Evolutionary conservation across 2,888 invertebrate species (phyloP).

Genomic region (Trachelus troglodyta): DNA sequence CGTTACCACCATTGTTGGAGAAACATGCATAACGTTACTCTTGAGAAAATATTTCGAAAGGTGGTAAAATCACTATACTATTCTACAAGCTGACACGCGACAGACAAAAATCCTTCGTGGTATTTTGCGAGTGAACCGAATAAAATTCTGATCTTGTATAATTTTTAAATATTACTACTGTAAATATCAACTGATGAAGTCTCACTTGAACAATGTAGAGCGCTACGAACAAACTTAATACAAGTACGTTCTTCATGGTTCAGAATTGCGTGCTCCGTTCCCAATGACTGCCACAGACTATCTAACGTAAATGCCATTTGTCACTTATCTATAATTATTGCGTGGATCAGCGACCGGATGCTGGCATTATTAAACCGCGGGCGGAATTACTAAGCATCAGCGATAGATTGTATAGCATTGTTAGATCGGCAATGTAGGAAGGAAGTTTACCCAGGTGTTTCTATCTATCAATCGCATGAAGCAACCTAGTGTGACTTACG

Average conservation of each 20-base stretch:
- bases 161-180: neutral
- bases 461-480: neutral
- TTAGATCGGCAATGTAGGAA: neutral
- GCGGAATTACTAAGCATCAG: slow-evolving; percentile 45
- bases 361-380: slow-evolving; percentile 41
- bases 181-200: neutral
- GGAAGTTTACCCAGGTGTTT: neutral
- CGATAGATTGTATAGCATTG: slow-evolving; percentile 40
- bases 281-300: neutral
- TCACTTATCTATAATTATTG: slow-evolving; percentile 47
- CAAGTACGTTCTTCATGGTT: neutral
- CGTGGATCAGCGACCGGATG: slow-evolving; percentile 42
- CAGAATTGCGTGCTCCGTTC: neutral
- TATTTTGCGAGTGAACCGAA: neutral
- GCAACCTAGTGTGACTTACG: neutral
- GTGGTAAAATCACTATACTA: neutral
- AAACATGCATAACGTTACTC: neutral
- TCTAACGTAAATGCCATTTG: neutral
- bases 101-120: neutral
- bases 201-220: neutral
- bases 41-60: neutral
- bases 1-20: neutral
- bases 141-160: neutral
- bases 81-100: neutral
- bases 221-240: neutral